These are phyloP conservation scores for Galago senegalensis DNA, from an alignment of 2,797 vertebrate genomes.

Conservation along the genomic window DNA sequence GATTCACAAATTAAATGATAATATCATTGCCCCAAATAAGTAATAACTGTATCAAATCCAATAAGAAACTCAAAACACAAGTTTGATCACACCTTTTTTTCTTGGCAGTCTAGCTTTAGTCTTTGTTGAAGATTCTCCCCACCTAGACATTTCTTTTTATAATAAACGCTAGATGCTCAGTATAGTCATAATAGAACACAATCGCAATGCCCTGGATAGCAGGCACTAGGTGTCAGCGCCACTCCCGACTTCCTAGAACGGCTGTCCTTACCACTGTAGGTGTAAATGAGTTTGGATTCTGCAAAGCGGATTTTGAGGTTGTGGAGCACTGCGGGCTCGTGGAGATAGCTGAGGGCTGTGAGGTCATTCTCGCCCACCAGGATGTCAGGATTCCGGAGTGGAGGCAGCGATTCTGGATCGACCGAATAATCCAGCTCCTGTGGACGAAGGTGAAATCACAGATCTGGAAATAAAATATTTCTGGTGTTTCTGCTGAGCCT, in stretches of 20 bases:
- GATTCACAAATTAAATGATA: not conserved
- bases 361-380: constrained; percentile 99
- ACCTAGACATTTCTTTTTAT: not conserved
- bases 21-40: not conserved
- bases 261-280: constrained; percentile 95
- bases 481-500: not conserved
- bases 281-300: constrained; percentile 98
- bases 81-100: not conserved
- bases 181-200: fast-evolving
- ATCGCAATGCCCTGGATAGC: not conserved
- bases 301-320: constrained; percentile 98
- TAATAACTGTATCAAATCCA: not conserved
- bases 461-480: not conserved
- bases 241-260: fast-evolving
- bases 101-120: not conserved
- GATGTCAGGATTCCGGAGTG: constrained; percentile 97
- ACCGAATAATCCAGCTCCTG: constrained; percentile 93
- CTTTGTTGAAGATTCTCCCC: not conserved
- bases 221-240: fast-evolving
- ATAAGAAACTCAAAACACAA: not conserved
- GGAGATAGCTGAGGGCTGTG: constrained; percentile 98
- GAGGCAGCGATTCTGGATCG: constrained; percentile 92
- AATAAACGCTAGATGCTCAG: not conserved
- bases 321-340: constrained; percentile 97
- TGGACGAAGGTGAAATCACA: constrained; percentile 37